phyloP scores from a whole-genome alignment of 2,797 vertebrate species.

The Periparus ater region DNA sequence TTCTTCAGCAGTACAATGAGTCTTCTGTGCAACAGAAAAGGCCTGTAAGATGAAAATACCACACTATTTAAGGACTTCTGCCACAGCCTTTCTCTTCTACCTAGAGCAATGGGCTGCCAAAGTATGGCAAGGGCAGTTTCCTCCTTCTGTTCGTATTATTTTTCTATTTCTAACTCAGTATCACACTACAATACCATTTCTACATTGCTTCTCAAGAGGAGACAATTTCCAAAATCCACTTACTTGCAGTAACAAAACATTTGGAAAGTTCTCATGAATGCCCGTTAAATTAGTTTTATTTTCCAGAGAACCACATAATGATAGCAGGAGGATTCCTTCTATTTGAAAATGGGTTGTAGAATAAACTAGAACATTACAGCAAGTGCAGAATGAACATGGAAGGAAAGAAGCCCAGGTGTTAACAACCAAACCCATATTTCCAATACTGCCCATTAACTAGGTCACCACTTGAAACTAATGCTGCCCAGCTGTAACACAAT shows the following conservation, averaged over 20 bases:
- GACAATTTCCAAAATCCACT: neutral
- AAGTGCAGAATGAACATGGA: neutral
- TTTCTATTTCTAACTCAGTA: neutral
- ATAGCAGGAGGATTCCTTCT: neutral
- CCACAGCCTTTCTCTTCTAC: neutral
- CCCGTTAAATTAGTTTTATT: neutral
- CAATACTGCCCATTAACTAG: neutral
- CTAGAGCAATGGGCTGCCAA: neutral
- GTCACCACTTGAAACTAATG: neutral
- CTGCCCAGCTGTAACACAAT: neutral
- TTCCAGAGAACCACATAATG: neutral
- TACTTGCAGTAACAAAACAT: neutral
- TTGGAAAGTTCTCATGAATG: neutral
- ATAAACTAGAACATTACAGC: neutral
- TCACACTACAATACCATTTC: neutral
- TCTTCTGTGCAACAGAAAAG: neutral
- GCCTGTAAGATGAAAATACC: neutral
- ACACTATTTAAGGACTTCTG: neutral
- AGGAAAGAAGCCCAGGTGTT: neutral
- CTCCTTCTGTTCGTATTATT: neutral
- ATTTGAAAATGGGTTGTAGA: neutral
- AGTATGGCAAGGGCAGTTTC: neutral
- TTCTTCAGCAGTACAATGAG: neutral
- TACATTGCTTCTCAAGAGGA: neutral
- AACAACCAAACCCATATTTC: neutral